Evolutionary conservation across 64 coral and sea anemone species (phyloP).

Genomic region (Dendronephthya gigantea): DNA sequence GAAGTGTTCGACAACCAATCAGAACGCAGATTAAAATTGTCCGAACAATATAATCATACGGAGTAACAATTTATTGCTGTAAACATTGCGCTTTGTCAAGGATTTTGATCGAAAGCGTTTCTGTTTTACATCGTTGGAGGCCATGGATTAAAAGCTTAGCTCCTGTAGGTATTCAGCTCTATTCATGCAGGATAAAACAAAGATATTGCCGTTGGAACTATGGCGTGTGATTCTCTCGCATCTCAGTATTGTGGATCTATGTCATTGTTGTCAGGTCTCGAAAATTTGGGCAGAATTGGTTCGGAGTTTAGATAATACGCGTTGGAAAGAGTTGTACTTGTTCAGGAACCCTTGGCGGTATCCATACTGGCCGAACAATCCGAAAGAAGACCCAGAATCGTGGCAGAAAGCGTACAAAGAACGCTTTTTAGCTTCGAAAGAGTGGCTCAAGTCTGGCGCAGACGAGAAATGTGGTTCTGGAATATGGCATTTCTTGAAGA

Average conservation of each 20-base stretch:
- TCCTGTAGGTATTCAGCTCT: neutral
- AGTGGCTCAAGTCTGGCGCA: constrained; percentile 75
- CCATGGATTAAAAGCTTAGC: neutral
- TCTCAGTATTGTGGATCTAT: constrained; percentile 62
- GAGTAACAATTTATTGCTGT: no score
- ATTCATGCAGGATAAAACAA: constrained; percentile 86
- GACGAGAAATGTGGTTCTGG: constrained; percentile 65
- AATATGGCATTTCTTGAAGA: constrained; percentile 44
- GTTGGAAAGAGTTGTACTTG: constrained; percentile 83
- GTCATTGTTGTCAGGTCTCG: constrained; percentile 86
- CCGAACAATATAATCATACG: no score
- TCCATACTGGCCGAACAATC: constrained; percentile 87
- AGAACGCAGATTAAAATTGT: no score
- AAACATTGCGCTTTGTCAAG: no score
- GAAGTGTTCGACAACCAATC: no score
- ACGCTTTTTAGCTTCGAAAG: constrained; percentile 74
- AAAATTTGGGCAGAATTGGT: constrained; percentile 86
- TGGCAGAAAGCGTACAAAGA: constrained; percentile 90
- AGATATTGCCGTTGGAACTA: constrained; percentile 61
- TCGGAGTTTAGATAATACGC: constrained; percentile 79
- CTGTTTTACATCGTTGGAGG: neutral
- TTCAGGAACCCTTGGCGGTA: constrained; percentile 76
- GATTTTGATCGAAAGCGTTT: no score
- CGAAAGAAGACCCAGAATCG: constrained; percentile 69
- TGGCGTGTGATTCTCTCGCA: constrained; percentile 79